Evolutionary conservation across 2,888 invertebrate genomes (phyloP).

Genomic region (Drosophila longiperda): DNA sequence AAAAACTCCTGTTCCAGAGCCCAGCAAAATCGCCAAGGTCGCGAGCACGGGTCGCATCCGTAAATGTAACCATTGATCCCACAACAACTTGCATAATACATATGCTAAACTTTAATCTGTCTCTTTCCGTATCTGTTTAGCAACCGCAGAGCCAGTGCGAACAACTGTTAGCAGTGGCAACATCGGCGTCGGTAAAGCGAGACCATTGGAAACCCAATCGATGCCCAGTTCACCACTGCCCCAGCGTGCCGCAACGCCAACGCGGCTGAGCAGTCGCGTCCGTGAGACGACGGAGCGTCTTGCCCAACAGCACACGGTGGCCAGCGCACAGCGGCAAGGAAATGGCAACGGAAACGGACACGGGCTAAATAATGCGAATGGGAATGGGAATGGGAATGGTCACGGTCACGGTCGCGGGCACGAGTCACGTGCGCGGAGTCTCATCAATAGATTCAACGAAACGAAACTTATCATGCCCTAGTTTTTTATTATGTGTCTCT

Average conservation of each 20-base stretch:
- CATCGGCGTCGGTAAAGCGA: constrained; percentile 48
- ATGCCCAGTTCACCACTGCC: constrained; percentile 84
- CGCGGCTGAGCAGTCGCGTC: constrained; percentile 85
- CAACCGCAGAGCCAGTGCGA: constrained; percentile 30
- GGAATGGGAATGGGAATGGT: constrained; percentile 27
- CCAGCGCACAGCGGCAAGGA: constrained; percentile 62
- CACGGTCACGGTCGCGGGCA: constrained; percentile 35
- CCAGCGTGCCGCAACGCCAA: constrained; percentile 80
- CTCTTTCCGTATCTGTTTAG: constrained; percentile 10
- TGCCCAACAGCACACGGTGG: constrained; percentile 82
- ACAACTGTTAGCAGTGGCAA: constrained; percentile 24
- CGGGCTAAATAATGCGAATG: not conserved
- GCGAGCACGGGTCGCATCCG: constrained; percentile 58
- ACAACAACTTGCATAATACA: constrained; percentile 3
- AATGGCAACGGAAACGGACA: constrained; percentile 14
- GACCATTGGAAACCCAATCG: constrained; percentile 78
- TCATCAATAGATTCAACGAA: constrained; percentile 77
- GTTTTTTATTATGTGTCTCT: constrained; percentile 53
- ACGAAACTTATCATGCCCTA: constrained; percentile 77
- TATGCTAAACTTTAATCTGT: not conserved
- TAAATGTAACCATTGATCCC: constrained; percentile 54
- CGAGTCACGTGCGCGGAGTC: constrained; percentile 65
- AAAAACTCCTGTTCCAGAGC: constrained; percentile 27
- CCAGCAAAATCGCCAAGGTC: constrained; percentile 58
- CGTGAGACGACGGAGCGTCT: constrained; percentile 85